phyloP scores from a whole-genome alignment of 2,888 invertebrate genomes.

The Acanthopleura granulata region DNA sequence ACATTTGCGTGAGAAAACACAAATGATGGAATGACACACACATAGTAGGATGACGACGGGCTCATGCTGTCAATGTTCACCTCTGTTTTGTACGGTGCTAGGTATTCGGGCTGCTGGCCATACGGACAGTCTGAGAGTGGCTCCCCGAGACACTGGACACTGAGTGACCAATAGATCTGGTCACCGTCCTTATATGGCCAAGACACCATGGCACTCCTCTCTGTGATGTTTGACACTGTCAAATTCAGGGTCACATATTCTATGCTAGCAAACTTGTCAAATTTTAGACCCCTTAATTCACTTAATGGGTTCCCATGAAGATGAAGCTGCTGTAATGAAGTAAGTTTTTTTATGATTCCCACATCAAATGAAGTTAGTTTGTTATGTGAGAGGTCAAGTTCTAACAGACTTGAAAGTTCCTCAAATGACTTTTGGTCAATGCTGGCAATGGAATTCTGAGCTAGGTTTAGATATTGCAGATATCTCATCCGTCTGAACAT shows the following conservation, averaged over 20 bases:
- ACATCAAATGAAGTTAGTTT: conserved; percentile 26
- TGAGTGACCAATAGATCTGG: conserved; percentile 45
- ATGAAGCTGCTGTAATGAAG: conserved; percentile 29
- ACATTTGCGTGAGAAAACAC: conserved; percentile 20
- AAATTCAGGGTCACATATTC: conserved; percentile 38
- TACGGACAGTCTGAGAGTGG: conserved; percentile 29
- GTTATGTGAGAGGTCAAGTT: conserved; percentile 33
- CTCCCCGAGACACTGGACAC: conserved; percentile 29
- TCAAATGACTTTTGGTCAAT: conserved; percentile 29
- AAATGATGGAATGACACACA: conserved; percentile 47
- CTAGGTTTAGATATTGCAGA: conserved; percentile 29
- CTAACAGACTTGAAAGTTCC: conserved; percentile 25
- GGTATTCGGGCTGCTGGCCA: conserved; percentile 36
- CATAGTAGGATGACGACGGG: conserved; percentile 37
- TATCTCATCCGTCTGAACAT: conserved; percentile 48
- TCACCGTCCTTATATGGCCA: conserved; percentile 43
- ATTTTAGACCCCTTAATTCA: conserved; percentile 31
- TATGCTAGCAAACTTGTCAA: conserved; percentile 19
- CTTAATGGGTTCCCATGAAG: conserved; percentile 39
- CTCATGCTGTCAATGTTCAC: conserved; percentile 29
- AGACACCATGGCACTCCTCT: conserved; percentile 30
- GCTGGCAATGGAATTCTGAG: conserved; percentile 26
- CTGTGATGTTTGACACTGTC: conserved; percentile 30
- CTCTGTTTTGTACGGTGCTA: conserved; percentile 37
- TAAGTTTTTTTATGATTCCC: conserved; percentile 30